phyloP scores from a whole-genome alignment of 1,140 invertebrate species.

The Mercenaria mercenaria region DNA sequence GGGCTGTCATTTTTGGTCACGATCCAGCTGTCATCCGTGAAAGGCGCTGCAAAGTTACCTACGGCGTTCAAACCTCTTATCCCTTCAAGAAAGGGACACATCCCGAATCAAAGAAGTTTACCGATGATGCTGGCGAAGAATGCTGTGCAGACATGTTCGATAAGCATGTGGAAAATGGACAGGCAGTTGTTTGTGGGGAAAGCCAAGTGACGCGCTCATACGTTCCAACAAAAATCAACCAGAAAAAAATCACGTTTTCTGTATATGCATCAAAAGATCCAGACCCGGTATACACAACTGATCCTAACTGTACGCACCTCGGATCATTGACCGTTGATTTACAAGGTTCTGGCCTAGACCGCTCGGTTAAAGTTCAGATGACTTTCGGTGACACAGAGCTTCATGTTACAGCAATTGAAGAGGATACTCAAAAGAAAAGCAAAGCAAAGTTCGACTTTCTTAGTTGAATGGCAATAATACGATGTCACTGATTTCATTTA shows the following conservation, averaged over 20 bases:
- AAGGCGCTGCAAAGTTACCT: conserved; percentile 47
- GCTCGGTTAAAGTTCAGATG: conserved; percentile 8
- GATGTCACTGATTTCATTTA: too few species aligned
- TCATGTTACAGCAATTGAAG: conserved; percentile 11
- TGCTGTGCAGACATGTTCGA: conserved; percentile 56
- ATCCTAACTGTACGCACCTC: conserved; percentile 26
- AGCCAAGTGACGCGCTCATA: conserved; percentile 4
- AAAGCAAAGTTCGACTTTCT: conserved; percentile 15
- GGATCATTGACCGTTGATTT: conserved; percentile 37
- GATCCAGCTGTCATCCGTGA: conserved; percentile 48
- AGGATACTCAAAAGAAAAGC: conserved; percentile 14
- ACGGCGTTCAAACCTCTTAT: conserved; percentile 33
- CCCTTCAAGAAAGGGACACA: conserved; percentile 43
- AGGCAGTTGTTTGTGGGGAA: conserved; percentile 28
- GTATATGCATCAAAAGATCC: conserved; percentile 32
- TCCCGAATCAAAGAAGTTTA: background rate
- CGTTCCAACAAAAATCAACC: background rate
- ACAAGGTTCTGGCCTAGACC: conserved; percentile 16
- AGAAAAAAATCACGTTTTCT: background rate
- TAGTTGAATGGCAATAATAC: conserved; percentile 20
- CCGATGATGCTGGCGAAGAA: background rate
- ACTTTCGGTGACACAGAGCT: conserved; percentile 61
- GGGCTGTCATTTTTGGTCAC: conserved; percentile 66
- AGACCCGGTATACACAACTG: conserved; percentile 23
- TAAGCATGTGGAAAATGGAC: conserved; percentile 42